Evolutionary conservation across 2,888 invertebrate species (phyloP), one percentile per base, ranked within the genome.

Genomic region (Pemphredon lugubris): DNA sequence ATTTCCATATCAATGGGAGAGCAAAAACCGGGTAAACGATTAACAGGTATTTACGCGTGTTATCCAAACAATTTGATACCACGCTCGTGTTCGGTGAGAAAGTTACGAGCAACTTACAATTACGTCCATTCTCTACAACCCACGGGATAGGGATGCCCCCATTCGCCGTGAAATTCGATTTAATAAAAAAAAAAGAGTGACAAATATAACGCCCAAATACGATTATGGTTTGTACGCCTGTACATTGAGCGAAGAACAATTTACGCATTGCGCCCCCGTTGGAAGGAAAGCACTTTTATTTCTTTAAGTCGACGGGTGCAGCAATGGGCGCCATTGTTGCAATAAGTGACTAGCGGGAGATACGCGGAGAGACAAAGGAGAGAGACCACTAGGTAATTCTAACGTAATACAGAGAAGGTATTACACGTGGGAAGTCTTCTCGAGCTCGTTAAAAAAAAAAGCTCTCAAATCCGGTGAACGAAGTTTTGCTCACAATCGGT

Each of bases 371-470:
- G 60, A 57, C 16, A 54, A 64, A 63, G 64, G 67, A 72, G 26
- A 75, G 72, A 65, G 16, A 61, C 39, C 64, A 72, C 71, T 48
- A 40, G 45, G 67, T 72, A 18, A 30, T 55, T 58, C 60, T 65
- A 65, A 59, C 57, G 53, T 45, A 55, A 60, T 45, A 47, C 40
- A 66, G 23, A 75, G 47, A 61, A 39, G 53, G 34, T 34, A 5
- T 21, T 44, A 6, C 37, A 14, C 47, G 48, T 23, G 58, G 63
- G 75, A 64, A 77, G 79, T 58, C 65, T 75, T 72, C 64, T 47
- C 37, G 39, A 26, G 16, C n/a, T 53, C 16, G 47, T 14, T 13
- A 42, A 50, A 16, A 44, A 14, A 9, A 9, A 4, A 20, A 5
- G 42, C 1, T 14, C 13, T 34, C n/a, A n/a, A 37, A 37, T 37